Conservation (phyloP, 92 coral and sea anemone species). For the Isaurus tuberculatus region DNA sequence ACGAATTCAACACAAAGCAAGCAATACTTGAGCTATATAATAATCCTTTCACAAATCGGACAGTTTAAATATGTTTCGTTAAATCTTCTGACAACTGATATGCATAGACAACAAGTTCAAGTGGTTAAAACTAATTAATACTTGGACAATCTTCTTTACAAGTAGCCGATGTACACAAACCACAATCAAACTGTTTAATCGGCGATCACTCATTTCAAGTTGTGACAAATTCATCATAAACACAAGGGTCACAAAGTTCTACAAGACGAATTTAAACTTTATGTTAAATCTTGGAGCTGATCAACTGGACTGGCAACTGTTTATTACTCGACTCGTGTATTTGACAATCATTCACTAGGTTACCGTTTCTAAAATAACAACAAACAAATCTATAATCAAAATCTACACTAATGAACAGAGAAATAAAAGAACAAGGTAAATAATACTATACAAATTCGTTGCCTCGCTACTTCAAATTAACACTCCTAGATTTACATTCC, state of each 20-base stretch:
- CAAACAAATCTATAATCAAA: no score
- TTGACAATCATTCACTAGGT: background rate
- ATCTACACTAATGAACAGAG: no score
- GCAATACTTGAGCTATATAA: background rate
- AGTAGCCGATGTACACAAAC: constrained; percentile 4
- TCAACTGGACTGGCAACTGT: constrained; percentile 2
- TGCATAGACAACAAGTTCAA: background rate
- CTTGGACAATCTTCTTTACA: background rate
- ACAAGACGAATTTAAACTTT: background rate
- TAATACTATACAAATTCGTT: no score
- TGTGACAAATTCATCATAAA: background rate
- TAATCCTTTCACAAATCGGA: background rate
- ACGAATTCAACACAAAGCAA: background rate
- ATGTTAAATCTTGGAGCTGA: constrained; percentile 19
- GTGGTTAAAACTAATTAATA: background rate
- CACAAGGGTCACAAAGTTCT: background rate
- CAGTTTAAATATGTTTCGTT: background rate
- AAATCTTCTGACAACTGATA: background rate
- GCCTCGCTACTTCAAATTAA: no score
- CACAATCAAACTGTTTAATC: constrained; percentile 6
- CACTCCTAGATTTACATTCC: no score
- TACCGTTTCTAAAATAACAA: constrained; percentile 27
- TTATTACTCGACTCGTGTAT: constrained; percentile 33
- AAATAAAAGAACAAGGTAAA: no score
- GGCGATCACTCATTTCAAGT: background rate